These are phyloP conservation scores for Anomalospiza imberbis DNA, from an alignment of 2,797 vertebrate genomes.

Conservation along the genomic window DNA sequence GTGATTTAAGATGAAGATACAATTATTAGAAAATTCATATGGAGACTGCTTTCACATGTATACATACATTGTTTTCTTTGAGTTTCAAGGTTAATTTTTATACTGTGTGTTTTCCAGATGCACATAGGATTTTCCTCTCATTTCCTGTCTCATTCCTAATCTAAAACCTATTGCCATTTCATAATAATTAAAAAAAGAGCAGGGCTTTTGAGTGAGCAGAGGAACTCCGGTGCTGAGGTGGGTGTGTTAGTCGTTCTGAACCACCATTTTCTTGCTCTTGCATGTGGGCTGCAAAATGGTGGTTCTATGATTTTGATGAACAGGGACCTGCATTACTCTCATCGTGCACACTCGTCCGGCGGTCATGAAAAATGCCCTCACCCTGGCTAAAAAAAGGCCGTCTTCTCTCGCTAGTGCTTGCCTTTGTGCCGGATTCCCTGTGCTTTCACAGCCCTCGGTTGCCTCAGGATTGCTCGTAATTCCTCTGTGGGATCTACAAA, in stretches of 20 bases:
- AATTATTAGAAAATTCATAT: constrained; percentile 26
- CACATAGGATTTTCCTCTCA: constrained; percentile 37
- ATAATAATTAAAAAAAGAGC: constrained; percentile 38
- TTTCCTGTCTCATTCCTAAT: constrained; percentile 56
- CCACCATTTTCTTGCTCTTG: constrained; percentile 71
- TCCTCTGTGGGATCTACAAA: constrained; percentile 21
- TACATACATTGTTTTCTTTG: neutral
- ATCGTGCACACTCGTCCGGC: neutral
- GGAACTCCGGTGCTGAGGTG: neutral
- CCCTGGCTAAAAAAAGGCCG: neutral
- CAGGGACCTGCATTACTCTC: neutral
- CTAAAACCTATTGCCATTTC: constrained; percentile 51
- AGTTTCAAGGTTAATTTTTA: constrained; percentile 65
- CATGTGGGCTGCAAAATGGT: constrained; percentile 70
- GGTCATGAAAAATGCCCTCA: neutral
- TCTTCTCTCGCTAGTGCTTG: neutral
- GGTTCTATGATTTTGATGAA: constrained; percentile 51
- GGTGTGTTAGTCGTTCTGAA: constrained; percentile 15
- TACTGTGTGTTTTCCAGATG: constrained; percentile 47
- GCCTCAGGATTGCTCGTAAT: neutral
- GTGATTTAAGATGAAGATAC: neutral
- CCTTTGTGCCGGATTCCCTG: constrained; percentile 1
- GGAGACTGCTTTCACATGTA: constrained; percentile 21
- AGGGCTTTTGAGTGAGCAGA: constrained; percentile 1
- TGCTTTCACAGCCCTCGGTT: neutral